These are phyloP conservation scores for Nerophis ophidion DNA, from an alignment of 2,113 vertebrate species.

Conservation along the genomic window DNA sequence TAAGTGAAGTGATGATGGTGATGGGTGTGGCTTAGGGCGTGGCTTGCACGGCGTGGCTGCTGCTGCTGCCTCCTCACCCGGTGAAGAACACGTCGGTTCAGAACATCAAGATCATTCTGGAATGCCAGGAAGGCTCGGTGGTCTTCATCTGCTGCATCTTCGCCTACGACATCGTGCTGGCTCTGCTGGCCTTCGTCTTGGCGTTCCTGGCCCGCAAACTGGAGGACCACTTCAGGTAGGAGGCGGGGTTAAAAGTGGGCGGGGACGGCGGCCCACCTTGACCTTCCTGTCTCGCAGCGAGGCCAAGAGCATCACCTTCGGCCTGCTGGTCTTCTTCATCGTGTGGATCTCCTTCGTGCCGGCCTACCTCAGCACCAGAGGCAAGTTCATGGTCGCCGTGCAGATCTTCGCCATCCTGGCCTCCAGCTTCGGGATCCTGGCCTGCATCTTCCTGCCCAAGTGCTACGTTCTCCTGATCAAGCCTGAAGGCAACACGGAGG, in stretches of 20 bases:
- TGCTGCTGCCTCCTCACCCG: conserved; percentile 67
- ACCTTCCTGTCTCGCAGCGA: conserved; percentile 56
- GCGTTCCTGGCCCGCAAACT: conserved; percentile 75
- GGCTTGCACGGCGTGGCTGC: conserved; percentile 72
- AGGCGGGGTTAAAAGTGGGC: background rate
- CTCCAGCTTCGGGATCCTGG: conserved; percentile 80
- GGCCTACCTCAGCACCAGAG: conserved; percentile 83
- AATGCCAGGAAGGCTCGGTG: conserved; percentile 77
- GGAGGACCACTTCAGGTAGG: conserved; percentile 75
- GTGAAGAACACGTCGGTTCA: conserved; percentile 78
- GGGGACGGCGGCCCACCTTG: background rate
- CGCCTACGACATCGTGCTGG: conserved; percentile 76
- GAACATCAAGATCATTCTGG: conserved; percentile 80
- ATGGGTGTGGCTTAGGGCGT: conserved; percentile 45
- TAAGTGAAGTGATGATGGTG: no score
- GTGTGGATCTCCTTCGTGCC: conserved; percentile 85
- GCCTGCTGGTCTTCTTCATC: conserved; percentile 84
- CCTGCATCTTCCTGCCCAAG: conserved; percentile 80
- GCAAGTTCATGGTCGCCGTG: conserved; percentile 85
- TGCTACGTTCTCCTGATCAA: conserved; percentile 80
- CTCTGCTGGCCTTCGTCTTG: conserved; percentile 75
- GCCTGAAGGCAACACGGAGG: conserved; percentile 76
- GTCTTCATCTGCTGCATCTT: conserved; percentile 79
- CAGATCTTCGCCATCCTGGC: conserved; percentile 86
- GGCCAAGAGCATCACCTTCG: conserved; percentile 79